A percentile compares a stretch with the other conserved stretches of the same genome.
Evolutionary conservation across 2,113 vertebrate species (phyloP).

Genomic region (Platichthys stellatus): DNA sequence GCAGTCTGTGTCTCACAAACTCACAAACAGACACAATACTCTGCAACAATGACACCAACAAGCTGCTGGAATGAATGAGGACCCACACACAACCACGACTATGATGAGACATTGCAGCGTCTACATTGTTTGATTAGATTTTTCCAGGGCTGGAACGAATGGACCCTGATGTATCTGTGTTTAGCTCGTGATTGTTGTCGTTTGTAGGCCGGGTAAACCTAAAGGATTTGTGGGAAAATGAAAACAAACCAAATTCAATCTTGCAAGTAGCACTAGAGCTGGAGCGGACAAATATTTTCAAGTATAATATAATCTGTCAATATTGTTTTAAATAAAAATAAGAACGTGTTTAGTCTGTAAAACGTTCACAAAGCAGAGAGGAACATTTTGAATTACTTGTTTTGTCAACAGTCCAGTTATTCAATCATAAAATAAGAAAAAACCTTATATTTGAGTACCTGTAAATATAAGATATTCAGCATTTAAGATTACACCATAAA

Average conservation of each 20-base stretch:
- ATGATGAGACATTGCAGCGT: not conserved
- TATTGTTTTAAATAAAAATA: not conserved
- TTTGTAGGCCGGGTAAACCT: not conserved
- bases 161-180: not conserved
- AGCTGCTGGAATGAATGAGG: constrained; percentile 11
- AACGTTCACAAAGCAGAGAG: not conserved
- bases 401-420: not conserved
- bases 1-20: constrained; percentile 6
- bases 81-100: not conserved
- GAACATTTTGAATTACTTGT: not conserved
- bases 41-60: constrained; percentile 15
- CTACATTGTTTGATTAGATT: not conserved
- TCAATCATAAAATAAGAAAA: not conserved
- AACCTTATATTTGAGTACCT: not conserved
- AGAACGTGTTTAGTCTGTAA: not conserved
- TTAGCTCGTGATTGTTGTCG: not conserved
- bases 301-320: constrained; percentile 6
- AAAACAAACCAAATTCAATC: constrained; percentile 15
- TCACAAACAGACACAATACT: constrained; percentile 5
- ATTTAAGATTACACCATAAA: too few relatives aligned
- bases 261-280: not conserved
- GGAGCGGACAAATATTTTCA: not conserved
- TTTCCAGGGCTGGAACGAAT: not conserved
- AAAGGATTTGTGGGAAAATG: not conserved
- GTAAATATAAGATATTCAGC: too few relatives aligned